Evolutionary conservation across 2,113 vertebrate species (phyloP).

Genomic region (Apodemus speciosus): DNA sequence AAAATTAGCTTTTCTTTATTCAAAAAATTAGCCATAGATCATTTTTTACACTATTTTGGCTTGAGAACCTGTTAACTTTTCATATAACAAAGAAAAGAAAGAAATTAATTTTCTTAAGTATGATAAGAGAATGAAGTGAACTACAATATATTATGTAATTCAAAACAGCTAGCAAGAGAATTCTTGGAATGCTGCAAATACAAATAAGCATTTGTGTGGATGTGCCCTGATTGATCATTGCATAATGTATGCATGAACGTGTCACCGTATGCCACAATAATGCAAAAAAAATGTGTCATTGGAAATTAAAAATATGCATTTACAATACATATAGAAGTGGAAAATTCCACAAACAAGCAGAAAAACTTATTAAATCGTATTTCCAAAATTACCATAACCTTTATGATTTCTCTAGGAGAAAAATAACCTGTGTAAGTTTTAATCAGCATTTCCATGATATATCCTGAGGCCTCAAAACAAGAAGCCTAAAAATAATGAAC

Average conservation of each 20-base stretch:
- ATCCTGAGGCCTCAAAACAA: neutral
- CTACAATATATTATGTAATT: neutral
- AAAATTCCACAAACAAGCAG: neutral
- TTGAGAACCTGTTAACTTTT: neutral
- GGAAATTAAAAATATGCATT: neutral
- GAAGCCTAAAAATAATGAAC: neutral
- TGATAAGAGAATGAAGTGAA: neutral
- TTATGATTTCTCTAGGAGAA: neutral
- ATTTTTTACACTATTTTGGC: neutral
- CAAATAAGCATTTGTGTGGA: neutral
- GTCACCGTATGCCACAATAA: neutral
- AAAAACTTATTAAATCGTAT: neutral
- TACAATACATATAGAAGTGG: neutral
- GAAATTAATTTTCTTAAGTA: neutral
- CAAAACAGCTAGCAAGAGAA: neutral
- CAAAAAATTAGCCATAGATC: neutral
- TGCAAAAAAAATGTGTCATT: neutral
- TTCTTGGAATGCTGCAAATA: neutral
- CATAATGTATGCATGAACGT: neutral
- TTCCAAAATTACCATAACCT: slow-evolving; percentile 3
- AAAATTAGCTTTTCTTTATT: neutral
- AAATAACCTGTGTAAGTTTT: neutral
- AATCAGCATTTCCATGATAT: neutral
- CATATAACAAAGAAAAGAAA: neutral
- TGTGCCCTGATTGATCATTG: neutral